Base-by-base conservation (phyloP, 2,888 invertebrate species). In the Pyrrhosoma nymphula region DNA sequence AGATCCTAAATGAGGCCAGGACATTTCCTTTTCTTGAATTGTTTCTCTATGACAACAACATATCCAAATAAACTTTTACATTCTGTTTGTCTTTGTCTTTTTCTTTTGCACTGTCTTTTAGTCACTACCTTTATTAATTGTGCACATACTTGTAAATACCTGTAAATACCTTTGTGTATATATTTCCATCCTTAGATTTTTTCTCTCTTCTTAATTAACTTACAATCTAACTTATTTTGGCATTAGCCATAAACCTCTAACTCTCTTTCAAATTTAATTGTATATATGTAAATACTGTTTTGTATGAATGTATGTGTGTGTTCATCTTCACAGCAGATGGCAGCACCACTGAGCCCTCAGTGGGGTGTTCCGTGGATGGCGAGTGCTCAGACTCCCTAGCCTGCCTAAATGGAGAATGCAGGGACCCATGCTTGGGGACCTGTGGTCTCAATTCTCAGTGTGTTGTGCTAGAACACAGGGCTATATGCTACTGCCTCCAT, bases 301-400 rank as follows among this genome's bases (percentile, higher is more conserved):
- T 93, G 55, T 93, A 95, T 88, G 56, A 95, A 95, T 95, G 88
- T 88, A 56, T 95, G 95, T 95, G 95, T 95, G 90, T 95, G 90
- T 95, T 95, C 95, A 95, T 95, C 97, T 97, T 97, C 97, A 96
- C 97, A 97, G 97, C 97, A 96, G 96, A 96, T 96, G 96, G 96
- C 96, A 96, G 96, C 96, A 96, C 98, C 96, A 98, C 91, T 90
- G 91, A 95, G 95, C 95, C 96, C 96, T 96, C 96, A 95, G 96
- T 98, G 97, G 98, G 98, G 96, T 99, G 98, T 97, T 98, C 98
- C 97, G 98, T 98, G 97, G 98, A 98, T 97, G 98, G 98, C 97
- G 98, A 99, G 97, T 99, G 99, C 97, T 98, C 98, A 97, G 98
- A 98, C 96, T 98, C 97, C 96, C 98, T 98, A 97, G 98, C 98